Base-by-base conservation (phyloP, 1,140 invertebrate species). In the Melipona quadrifasciata region DNA sequence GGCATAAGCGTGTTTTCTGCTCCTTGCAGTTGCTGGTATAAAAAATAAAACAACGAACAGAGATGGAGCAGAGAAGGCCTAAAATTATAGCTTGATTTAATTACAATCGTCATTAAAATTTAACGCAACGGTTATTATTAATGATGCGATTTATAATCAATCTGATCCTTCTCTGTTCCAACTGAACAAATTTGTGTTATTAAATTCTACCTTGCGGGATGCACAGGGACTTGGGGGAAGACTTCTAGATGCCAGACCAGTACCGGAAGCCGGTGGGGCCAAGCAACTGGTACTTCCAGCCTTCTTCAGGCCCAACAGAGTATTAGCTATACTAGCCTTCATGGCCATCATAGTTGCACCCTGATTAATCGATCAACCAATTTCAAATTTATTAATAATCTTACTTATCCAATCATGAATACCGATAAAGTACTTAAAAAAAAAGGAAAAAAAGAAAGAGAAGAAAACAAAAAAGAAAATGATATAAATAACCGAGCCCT, bases 191-290 rank as follows among this genome's bases (percentile, higher is more conserved):
- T 88, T 65, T 84, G 82, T 90, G 84, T 88, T 88, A 70, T 87
- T 85, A 85, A 80, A 51, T 92, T 93, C 91, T 95, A 96, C 96
- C 95, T 96, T 96, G 91, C 96, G 94, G 87, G 95, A 95, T 90
- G 96, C 95, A 90, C 97, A 97, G 91, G 97, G 97, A 88, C 97
- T 97, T 83, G 97, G 97, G 83, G 97, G 97, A 90, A 98, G 95
- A 92, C 97, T 97, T 92, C 96, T 95, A 77, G 97, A 97, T 91
- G 94, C 94, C 89, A 94, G 91, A 91, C 94, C 89, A 94, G 94
- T 91, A 94, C 95, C 90, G 92, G 94, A 89, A 94, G 94, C 91
- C 95, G 95, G 93, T 94, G 96, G 95, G 94, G 96, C 95, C 89
- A 96, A 93, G 90, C 95, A 96, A 92, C 95, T 95, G 76, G 96